Percentiles rank a stretch among this genome's conserved stretches.
Conservation (phyloP, 2,888 invertebrate genomes). For the Andrena dorsata region DNA sequence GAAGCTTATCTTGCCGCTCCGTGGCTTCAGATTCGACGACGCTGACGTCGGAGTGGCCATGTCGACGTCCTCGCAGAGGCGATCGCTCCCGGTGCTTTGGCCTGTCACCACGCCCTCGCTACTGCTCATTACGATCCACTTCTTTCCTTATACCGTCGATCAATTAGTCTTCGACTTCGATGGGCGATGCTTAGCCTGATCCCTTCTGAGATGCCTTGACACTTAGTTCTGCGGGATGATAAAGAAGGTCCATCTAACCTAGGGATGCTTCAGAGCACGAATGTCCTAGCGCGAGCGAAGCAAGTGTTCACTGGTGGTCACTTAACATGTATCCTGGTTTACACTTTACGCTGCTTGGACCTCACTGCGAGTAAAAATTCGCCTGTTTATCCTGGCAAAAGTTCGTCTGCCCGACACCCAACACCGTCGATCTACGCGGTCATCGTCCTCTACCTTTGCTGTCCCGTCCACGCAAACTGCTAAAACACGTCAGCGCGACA, state of each 20-base stretch:
- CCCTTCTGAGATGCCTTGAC: too few species aligned
- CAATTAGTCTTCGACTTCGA: not conserved
- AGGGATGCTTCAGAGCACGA: too few species aligned
- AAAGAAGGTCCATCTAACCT: too few species aligned
- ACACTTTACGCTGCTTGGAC: slow-evolving; percentile 1
- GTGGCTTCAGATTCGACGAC: slow-evolving; percentile 81
- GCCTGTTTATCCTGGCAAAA: slow-evolving; percentile 5
- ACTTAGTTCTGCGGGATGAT: not conserved
- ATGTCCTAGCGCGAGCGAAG: not conserved
- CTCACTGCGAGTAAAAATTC: not conserved
- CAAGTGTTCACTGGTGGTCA: slow-evolving; percentile 5
- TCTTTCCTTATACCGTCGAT: not conserved
- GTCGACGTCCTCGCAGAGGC: slow-evolving; percentile 78
- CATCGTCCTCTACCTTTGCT: slow-evolving; percentile 2
- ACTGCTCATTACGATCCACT: slow-evolving; percentile 69
- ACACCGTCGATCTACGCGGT: not conserved
- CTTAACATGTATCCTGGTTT: slow-evolving; percentile 19
- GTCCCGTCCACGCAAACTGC: slow-evolving; percentile 7
- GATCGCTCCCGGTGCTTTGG: slow-evolving; percentile 73
- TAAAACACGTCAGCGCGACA: slow-evolving; percentile 24
- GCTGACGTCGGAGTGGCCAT: slow-evolving; percentile 81
- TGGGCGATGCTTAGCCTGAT: too few species aligned
- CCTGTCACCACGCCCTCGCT: slow-evolving; percentile 74
- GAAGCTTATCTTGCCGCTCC: slow-evolving; percentile 89
- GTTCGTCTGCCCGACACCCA: slow-evolving; percentile 5